Evolutionary conservation across 2,888 invertebrate genomes (phyloP).

Genomic region (Mactromeris polynyma): DNA sequence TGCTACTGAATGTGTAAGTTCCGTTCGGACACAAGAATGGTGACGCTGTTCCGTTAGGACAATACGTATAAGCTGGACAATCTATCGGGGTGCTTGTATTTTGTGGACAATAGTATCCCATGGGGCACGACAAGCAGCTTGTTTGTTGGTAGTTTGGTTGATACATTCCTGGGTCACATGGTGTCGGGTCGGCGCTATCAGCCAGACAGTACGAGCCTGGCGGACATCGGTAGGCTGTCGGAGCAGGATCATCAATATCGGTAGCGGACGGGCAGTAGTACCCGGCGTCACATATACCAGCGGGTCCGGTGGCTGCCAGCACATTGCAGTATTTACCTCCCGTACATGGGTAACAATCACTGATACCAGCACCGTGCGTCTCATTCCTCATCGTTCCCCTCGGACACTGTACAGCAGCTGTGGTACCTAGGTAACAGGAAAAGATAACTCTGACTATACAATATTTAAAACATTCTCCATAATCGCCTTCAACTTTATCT

Average conservation of each 20-base stretch:
- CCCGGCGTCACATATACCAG: conserved; percentile 77
- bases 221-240: conserved; percentile 77
- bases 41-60: conserved; percentile 79
- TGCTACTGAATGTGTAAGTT: conserved; percentile 78
- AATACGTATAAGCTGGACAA: conserved; percentile 84
- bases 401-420: conserved; percentile 76
- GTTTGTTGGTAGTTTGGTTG: conserved; percentile 76
- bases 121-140: conserved; percentile 78
- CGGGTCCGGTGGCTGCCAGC: conserved; percentile 70
- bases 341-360: conserved; percentile 81
- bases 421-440: conserved; percentile 72
- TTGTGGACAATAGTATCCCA: conserved; percentile 77
- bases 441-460: not conserved
- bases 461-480: too few relatives aligned
- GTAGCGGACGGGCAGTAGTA: conserved; percentile 82
- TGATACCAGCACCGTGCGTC: conserved; percentile 72
- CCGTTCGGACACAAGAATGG: conserved; percentile 84
- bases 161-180: conserved; percentile 82
- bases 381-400: conserved; percentile 79
- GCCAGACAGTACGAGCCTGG: conserved; percentile 80
- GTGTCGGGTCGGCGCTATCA: conserved; percentile 75
- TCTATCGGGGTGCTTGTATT: conserved; percentile 80
- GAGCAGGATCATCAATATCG: conserved; percentile 71
- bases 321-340: conserved; percentile 80
- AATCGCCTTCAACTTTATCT: too few relatives aligned